These are phyloP conservation scores for Ommatoiulus sabulosus DNA, from an alignment of 2,888 invertebrate genomes.

Conservation along the genomic window DNA sequence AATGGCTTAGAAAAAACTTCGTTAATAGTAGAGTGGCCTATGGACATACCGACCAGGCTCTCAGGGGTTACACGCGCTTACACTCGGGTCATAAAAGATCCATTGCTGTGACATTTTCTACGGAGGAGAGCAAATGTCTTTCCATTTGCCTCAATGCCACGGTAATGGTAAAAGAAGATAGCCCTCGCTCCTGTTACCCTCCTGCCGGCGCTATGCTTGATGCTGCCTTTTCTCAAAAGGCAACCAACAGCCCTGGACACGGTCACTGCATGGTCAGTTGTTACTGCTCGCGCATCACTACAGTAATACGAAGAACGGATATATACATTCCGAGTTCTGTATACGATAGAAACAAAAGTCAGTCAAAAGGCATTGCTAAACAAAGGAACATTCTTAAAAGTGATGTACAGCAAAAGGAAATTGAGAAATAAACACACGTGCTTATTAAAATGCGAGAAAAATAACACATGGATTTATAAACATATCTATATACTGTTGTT, in stretches of 20 bases:
- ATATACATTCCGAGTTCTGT: too few species aligned
- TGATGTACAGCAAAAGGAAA: too few species aligned
- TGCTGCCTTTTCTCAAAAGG: background rate
- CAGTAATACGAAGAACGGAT: too few species aligned
- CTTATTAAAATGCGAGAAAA: too few species aligned
- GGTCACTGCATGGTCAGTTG: background rate
- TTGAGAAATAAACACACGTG: too few species aligned
- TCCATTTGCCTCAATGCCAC: slow-evolving; percentile 14
- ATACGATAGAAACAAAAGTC: background rate
- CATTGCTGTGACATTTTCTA: slow-evolving; percentile 28
- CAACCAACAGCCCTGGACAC: background rate
- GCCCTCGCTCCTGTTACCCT: background rate
- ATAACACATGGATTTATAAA: too few species aligned
- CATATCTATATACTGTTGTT: too few species aligned
- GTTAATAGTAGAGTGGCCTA: slow-evolving; percentile 34
- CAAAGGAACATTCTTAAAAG: too few species aligned
- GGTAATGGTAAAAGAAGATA: slow-evolving; percentile 28
- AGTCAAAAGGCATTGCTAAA: background rate
- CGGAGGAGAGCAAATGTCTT: slow-evolving; percentile 27
- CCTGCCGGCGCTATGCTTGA: background rate
- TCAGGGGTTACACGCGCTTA: slow-evolving; percentile 34
- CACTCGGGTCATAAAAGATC: slow-evolving; percentile 34
- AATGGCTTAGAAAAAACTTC: slow-evolving; percentile 27
- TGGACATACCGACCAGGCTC: slow-evolving; percentile 27
- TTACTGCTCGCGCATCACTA: background rate